Percentiles rank a stretch among this genome's conserved stretches.
These are phyloP conservation scores for Mnemiopsis leidyi DNA, from an alignment of 37 sponge, comb jelly and placozoan genomes.

Conservation along the genomic window DNA sequence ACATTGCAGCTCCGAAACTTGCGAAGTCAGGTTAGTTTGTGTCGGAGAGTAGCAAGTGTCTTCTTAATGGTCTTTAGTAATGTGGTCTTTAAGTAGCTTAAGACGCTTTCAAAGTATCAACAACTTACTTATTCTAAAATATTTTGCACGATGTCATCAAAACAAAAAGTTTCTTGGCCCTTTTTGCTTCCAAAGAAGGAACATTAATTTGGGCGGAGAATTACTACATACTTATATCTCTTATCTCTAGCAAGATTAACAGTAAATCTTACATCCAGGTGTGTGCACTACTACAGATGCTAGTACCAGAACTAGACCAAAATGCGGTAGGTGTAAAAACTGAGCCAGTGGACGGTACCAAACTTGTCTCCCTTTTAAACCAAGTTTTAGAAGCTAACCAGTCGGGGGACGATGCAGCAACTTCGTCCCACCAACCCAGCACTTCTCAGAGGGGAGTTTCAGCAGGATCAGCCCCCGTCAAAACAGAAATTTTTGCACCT, in stretches of 20 bases:
- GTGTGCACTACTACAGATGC: constrained; percentile 46
- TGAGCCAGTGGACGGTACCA: constrained; percentile 55
- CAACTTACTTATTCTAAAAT: too few species aligned
- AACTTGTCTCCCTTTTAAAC: constrained; percentile 25
- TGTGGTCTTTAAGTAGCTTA: too few species aligned
- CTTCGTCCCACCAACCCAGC: not conserved
- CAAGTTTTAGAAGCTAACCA: constrained; percentile 11
- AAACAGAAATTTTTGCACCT: not conserved
- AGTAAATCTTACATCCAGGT: constrained; percentile 29
- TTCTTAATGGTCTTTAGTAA: too few species aligned
- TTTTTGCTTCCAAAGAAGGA: too few species aligned
- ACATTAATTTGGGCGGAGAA: too few species aligned
- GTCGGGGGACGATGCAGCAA: not conserved
- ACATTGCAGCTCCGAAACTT: constrained; percentile 45
- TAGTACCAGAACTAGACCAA: constrained; percentile 50
- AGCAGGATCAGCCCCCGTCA: not conserved
- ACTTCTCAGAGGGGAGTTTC: not conserved
- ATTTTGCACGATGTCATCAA: too few species aligned
- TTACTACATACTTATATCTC: too few species aligned
- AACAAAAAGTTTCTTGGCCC: too few species aligned
- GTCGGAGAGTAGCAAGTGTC: too few species aligned
- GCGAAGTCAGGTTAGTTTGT: constrained; percentile 30
- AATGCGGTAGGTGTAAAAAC: constrained; percentile 43
- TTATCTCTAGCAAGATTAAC: too few species aligned
- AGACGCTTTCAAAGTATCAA: too few species aligned